phyloP scores from a whole-genome alignment of 2,797 vertebrate species.

The Chanos chanos region DNA sequence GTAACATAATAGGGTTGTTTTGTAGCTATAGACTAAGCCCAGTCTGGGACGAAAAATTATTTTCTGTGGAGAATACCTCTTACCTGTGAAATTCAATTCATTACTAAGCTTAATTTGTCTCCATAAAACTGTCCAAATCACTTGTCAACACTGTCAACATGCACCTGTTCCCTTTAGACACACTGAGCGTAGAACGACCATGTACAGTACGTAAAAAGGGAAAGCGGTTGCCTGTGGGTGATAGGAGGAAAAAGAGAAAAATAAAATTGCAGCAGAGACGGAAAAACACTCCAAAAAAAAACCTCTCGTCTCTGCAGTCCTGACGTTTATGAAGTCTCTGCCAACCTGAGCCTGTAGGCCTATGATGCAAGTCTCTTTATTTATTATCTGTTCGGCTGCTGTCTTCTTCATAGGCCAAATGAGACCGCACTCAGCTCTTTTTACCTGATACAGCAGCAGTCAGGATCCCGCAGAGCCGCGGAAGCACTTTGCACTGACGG shows the following conservation, averaged over 20 bases:
- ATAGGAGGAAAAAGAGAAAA: constrained; percentile 17
- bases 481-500: constrained; percentile 18
- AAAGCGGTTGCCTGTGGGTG: constrained; percentile 2
- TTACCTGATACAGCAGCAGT: constrained; percentile 41
- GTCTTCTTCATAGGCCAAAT: constrained; percentile 52
- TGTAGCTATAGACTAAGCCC: too few relatives aligned
- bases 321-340: constrained; percentile 46
- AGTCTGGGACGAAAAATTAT: too few relatives aligned
- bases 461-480: constrained; percentile 27
- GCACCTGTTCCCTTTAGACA: neutral
- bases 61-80: too few relatives aligned
- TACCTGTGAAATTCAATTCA: too few relatives aligned
- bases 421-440: constrained; percentile 54
- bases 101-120: too few relatives aligned
- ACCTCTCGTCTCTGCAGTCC: constrained; percentile 44
- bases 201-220: neutral
- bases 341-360: constrained; percentile 49
- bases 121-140: too few relatives aligned
- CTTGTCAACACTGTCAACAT: constrained; percentile 1
- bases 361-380: constrained; percentile 59
- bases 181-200: too few relatives aligned
- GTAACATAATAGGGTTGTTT: too few relatives aligned
- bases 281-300: constrained; percentile 19
- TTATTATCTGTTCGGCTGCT: constrained; percentile 30
- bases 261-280: constrained; percentile 9